Base-by-base conservation (phyloP, 2,797 vertebrate species). In the Sciurus carolinensis region DNA sequence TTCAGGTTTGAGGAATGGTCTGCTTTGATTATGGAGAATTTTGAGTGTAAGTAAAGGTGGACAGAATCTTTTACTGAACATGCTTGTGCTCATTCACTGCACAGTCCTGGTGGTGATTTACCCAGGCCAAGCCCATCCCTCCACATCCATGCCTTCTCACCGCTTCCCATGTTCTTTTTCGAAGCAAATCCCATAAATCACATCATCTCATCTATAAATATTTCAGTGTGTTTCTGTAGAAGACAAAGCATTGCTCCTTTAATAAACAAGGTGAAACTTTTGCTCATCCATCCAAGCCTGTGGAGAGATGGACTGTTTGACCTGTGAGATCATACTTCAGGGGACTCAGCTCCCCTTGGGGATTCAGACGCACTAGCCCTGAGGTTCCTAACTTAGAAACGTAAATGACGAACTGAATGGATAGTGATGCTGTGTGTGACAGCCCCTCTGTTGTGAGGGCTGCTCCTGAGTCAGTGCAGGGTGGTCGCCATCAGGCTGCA, bases 211-310 rank as follows among this genome's bases (percentile, higher is more conserved):
- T 66, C 81, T 89, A 71, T 90, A 79, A 90, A 94, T 91, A 96
- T 94, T 93, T 90, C 64, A 94, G n/a, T 44, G 72, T 71, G 24
- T 91, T 90, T 96, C 87, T 97, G 36, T 79, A n/a, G 62, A 95
- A 94, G 89, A 92, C 33, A 89, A 95, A 96, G 66, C 62, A 50
- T 28, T 39, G 13, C 50, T 39, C 33, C 87, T 94, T 90, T 95
- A 96, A 96, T 73, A 91, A 97, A 93, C 24, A 57, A 96, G 83
- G 66, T 92, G 94, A 93, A 79, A 39, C 64, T 85, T 87, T 86
- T 83, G 50, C 77, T 93, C 87, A 72, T 96, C 44, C 76, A 79
- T 88, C 73, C 57, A 79, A 93, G 69, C 72, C 67, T 26, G 5
- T 69, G 52, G 79, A 42, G 28, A 91, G 71, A 77, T 6, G 33